Evolutionary conservation across 2,888 invertebrate genomes (phyloP), one percentile per base, ranked within the genome.

Genomic region (Trypoxylon attenuatum): DNA sequence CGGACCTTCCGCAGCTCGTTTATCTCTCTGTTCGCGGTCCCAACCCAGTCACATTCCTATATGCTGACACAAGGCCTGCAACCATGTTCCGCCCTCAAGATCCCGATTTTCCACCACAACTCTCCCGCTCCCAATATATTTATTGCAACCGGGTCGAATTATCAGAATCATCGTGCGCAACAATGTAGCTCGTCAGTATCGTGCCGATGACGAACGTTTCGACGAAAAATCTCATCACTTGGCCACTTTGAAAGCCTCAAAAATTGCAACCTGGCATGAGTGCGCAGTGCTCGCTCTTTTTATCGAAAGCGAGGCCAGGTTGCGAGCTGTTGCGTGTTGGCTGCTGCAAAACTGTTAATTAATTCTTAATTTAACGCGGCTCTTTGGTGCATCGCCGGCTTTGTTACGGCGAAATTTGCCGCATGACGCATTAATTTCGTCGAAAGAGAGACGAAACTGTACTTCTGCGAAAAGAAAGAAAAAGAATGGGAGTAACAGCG

Each of bases 41-140:
- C 46, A 62, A 58, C 61, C 53, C 27, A 19, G 52, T 59, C 55
- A 60, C 69, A 67, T 73, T 73, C 69, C 70, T 70, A 33, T 51
- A 57, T 60, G 59, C 60, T 72, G 69, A 69, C 63, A 63, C 59
- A 69, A 52, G 60, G 63, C 65, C 56, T 69, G 64, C 51, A 63
- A 61, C 53, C 53, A 60, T 60, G 47, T 69, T 63, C 65, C 57
- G 42, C 5, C 45, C 53, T 8, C n/a, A n/a, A n/a, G n/a, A n/a
- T n/a, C n/a, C n/a, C n/a, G n/a, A n/a, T n/a, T n/a, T n/a, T n/a
- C n/a, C n/a, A n/a, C n/a, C n/a, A n/a, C n/a, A n/a, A n/a, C n/a
- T n/a, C n/a, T n/a, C n/a, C n/a, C n/a, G n/a, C n/a, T n/a, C n/a
- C n/a, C n/a, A n/a, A n/a, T n/a, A n/a, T n/a, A n/a, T n/a, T n/a